phyloP scores from a whole-genome alignment of 2,113 vertebrate genomes.

The Megaleporinus macrocephalus region DNA sequence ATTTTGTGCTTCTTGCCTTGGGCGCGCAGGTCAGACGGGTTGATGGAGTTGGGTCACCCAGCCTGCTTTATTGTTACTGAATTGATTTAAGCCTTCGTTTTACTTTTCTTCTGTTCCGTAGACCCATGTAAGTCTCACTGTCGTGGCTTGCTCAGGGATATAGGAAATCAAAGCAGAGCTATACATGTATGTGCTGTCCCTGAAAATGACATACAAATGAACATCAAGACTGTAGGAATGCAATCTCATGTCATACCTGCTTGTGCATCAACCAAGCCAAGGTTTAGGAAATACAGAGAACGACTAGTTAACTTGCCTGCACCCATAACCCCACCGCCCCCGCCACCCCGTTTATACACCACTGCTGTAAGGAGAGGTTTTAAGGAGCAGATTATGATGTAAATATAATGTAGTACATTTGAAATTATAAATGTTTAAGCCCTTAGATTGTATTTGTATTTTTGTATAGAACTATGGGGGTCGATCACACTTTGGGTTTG shows the following conservation, averaged over 20 bases:
- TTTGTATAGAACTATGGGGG: slow-evolving; percentile 79
- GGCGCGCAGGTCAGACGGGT: slow-evolving; percentile 10
- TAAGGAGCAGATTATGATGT: slow-evolving; percentile 67
- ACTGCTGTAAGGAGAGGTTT: slow-evolving; percentile 77
- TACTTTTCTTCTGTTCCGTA: slow-evolving; percentile 34
- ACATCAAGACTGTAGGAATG: slow-evolving; percentile 45
- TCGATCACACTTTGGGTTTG: slow-evolving; percentile 67
- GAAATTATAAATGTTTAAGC: slow-evolving; percentile 70
- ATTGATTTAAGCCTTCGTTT: not conserved
- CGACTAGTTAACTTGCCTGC: slow-evolving; percentile 62
- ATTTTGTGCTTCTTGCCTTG: slow-evolving; percentile 24
- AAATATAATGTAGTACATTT: slow-evolving; percentile 70
- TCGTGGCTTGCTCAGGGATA: slow-evolving; percentile 75
- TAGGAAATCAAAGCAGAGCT: slow-evolving; percentile 29
- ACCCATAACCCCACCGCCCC: slow-evolving; percentile 51
- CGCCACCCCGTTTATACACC: slow-evolving; percentile 63
- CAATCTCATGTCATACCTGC: slow-evolving; percentile 62
- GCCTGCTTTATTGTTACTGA: slow-evolving; percentile 21
- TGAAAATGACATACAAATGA: not conserved
- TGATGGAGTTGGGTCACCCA: slow-evolving; percentile 24
- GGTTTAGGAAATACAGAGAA: slow-evolving; percentile 53
- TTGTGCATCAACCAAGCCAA: slow-evolving; percentile 67
- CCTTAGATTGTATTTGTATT: slow-evolving; percentile 81
- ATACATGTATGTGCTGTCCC: slow-evolving; percentile 24
- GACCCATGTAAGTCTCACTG: slow-evolving; percentile 30